phyloP scores from a whole-genome alignment of 1,140 invertebrate species.

The Drosophila subobscura region DNA sequence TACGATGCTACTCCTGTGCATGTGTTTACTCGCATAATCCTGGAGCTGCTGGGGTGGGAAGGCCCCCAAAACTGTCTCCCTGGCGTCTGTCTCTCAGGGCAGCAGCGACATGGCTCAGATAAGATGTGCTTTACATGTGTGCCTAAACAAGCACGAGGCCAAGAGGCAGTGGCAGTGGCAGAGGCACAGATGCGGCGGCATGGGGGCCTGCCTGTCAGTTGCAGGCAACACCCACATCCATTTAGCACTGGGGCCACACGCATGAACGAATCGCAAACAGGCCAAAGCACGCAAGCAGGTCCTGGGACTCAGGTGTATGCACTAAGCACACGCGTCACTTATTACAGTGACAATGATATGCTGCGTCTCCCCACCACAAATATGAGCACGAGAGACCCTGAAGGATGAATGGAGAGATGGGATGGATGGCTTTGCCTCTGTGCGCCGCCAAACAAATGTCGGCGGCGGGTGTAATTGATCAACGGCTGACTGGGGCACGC shows the following conservation, averaged over 20 bases:
- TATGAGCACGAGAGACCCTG: conserved; percentile 29
- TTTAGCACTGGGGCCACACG: conserved; percentile 60
- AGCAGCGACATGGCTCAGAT: conserved; percentile 63
- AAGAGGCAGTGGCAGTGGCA: background rate
- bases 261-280: conserved; percentile 73
- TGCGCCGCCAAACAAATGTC: conserved; percentile 50
- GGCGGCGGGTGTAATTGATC: conserved; percentile 74
- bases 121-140: conserved; percentile 79
- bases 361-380: conserved; percentile 33
- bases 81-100: conserved; percentile 36
- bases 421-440: no score
- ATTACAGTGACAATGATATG: conserved; percentile 81
- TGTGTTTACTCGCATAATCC: conserved; percentile 64
- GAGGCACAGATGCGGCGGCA: background rate
- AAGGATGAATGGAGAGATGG: no score
- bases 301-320: conserved; percentile 41
- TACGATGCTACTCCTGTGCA: conserved; percentile 24
- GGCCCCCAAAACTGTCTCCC: background rate
- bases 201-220: conserved; percentile 45
- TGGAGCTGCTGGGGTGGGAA: conserved; percentile 2
- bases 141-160: conserved; percentile 70
- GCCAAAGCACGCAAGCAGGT: background rate
- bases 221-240: conserved; percentile 52
- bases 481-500: conserved; percentile 61
- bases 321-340: conserved; percentile 74